Evolutionary conservation across 1,140 invertebrate species (phyloP).

Genomic region (Macrotrachela quadricornifera): DNA sequence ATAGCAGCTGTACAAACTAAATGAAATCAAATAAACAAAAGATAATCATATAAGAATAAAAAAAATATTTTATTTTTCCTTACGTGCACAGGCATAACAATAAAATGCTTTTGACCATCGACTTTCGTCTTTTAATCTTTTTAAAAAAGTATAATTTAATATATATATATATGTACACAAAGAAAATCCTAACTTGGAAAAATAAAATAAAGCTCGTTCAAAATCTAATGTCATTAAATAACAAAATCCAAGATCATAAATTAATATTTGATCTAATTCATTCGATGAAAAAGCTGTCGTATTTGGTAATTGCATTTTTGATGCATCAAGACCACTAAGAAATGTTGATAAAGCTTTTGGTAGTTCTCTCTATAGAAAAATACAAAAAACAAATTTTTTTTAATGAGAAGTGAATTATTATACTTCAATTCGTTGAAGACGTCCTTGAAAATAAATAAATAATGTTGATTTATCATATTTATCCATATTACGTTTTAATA

Average conservation of each 20-base stretch:
- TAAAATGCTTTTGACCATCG: conserved; percentile 48
- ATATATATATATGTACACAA: background rate
- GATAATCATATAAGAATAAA: background rate
- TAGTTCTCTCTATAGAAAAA: too few relatives aligned
- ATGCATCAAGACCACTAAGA: conserved; percentile 37
- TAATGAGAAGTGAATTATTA: conserved; percentile 42
- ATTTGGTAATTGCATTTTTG: conserved; percentile 12
- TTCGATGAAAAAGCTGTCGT: too few relatives aligned
- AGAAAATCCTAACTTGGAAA: conserved; percentile 24
- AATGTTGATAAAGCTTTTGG: conserved; percentile 36
- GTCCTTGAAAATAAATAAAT: conserved; percentile 47
- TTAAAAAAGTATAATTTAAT: background rate
- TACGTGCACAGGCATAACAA: conserved; percentile 42
- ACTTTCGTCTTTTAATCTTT: conserved; percentile 38
- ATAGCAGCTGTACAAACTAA: conserved; percentile 36
- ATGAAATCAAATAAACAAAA: conserved; percentile 6
- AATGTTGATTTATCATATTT: conserved; percentile 43
- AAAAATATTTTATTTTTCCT: conserved; percentile 8
- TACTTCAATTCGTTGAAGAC: conserved; percentile 39
- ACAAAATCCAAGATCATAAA: conserved; percentile 48
- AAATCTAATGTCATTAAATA: conserved; percentile 43
- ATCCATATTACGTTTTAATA: conserved; percentile 38
- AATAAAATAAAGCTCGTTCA: conserved; percentile 35
- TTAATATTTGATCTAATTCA: conserved; percentile 44
- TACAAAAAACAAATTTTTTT: conserved; percentile 34